These are phyloP conservation scores for Mareca strepera DNA, from an alignment of 2,797 vertebrate genomes.

Conservation along the genomic window DNA sequence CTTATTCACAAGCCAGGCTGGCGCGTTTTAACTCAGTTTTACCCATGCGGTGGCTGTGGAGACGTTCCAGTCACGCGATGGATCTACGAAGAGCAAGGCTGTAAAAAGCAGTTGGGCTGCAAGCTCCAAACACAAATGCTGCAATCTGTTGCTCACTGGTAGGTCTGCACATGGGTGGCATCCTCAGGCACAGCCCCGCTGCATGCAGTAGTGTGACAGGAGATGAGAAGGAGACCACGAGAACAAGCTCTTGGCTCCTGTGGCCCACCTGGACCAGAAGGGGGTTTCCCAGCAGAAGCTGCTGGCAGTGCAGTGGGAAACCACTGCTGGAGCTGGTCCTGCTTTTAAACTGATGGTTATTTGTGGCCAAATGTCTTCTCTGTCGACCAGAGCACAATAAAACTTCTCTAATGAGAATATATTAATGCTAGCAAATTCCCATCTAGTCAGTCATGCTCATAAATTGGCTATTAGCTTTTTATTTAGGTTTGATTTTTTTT, in stretches of 20 bases:
- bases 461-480: conserved; percentile 54
- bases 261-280: not conserved
- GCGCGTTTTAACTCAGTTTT: not conserved
- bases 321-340: not conserved
- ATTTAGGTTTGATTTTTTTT: not conserved
- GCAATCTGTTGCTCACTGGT: not conserved
- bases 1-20: not conserved
- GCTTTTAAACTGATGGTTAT: not conserved
- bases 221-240: not conserved
- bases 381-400: not conserved
- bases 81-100: conserved; percentile 56
- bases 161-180: not conserved
- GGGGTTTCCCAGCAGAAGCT: not conserved
- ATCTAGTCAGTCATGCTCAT: conserved; percentile 20
- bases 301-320: not conserved
- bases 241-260: not conserved
- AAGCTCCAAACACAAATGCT: conserved; percentile 10
- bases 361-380: not conserved
- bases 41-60: not conserved
- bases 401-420: conserved; percentile 39
- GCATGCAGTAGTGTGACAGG: accelerated
- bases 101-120: conserved; percentile 24
- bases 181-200: not conserved
- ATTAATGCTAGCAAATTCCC: conserved; percentile 23
- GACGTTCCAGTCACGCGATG: conserved; percentile 57